phyloP scores from a whole-genome alignment of 2,113 vertebrate genomes.

The Saiga tatarica region DNA sequence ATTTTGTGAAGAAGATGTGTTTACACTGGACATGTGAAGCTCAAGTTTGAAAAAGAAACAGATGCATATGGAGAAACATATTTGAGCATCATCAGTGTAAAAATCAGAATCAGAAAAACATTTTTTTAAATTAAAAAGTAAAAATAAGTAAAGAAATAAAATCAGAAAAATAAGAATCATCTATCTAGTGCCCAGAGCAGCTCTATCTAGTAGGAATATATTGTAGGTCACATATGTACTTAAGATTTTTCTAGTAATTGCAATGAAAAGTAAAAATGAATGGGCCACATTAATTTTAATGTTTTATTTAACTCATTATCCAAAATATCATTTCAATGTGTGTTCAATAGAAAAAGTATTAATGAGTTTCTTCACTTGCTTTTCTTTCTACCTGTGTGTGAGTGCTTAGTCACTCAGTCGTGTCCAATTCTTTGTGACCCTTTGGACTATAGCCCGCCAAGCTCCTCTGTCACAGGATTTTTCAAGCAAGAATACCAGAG shows the following conservation, averaged over 20 bases:
- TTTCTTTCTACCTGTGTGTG: not conserved
- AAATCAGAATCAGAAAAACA: not conserved
- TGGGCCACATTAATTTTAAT: not conserved
- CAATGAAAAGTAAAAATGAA: not conserved
- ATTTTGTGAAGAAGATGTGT: not conserved
- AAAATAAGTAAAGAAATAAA: not conserved
- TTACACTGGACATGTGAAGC: not conserved
- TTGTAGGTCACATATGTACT: not conserved
- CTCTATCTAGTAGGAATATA: not conserved
- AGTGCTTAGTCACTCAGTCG: accelerated
- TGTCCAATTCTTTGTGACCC: not conserved
- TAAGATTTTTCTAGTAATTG: not conserved
- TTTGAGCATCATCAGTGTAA: not conserved
- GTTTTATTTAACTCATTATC: not conserved
- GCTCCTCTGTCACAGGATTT: not conserved
- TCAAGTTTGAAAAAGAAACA: not conserved
- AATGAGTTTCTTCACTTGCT: not conserved
- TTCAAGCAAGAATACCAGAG: not conserved
- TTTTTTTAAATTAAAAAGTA: no score
- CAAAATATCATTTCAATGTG: not conserved
- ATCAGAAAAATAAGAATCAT: not conserved
- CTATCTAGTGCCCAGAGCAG: not conserved
- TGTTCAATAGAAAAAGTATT: not conserved
- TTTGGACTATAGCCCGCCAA: not conserved
- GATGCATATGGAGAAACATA: not conserved